Base-by-base conservation (phyloP, 2,797 vertebrate genomes). In the Platalea minor region DNA sequence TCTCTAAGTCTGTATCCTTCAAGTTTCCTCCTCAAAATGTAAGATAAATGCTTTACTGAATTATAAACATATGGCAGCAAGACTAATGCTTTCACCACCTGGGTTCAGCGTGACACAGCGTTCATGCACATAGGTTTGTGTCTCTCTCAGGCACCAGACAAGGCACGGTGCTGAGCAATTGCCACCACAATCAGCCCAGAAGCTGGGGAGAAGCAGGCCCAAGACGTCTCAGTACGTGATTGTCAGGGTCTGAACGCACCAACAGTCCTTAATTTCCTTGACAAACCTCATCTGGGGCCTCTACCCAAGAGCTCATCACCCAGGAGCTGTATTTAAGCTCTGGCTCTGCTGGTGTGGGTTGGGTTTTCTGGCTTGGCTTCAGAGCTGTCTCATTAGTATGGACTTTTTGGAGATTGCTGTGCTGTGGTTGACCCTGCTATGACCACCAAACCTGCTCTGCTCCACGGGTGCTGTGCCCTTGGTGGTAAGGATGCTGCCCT, bases 271-370 rank as follows among this genome's bases (percentile, higher is more conserved):
- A 23, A 67, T 74, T 50, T 56, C 28, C 56, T 24, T 31, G 24
- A 68, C 0, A 4, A 84, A 43, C 54, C 53, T 61, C 60, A 50
- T 7, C 5, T 17, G 41, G n/a, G 20, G 12, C 7, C 26, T 33
- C 23, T 13, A 17, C 35, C 41, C 21, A 26, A 31, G 17, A 15
- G 25, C 46, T 39, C 46, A 33, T 25, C 64, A 45, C 29, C 39
- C 33, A 17, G 37, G 51, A 72, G n/a, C 13, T 39, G 21, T n/a
- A 75, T 29, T 75, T 63, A 45, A 75, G 29, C 33, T 43, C 61
- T 1, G 1, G 6, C 3, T 7, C 3, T 53, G 23, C 5, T 72
- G 45, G 8, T 9, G 18, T 17, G 31, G 6, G 0, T 1, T 46
- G 39, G 64, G 2, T 17, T 46, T 59, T 13, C 7, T 59, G 39